Percentiles rank a stretch among this genome's conserved stretches.
Conservation (phyloP, 2,113 vertebrate genomes). For the Anarhynchus alexandrinus region DNA sequence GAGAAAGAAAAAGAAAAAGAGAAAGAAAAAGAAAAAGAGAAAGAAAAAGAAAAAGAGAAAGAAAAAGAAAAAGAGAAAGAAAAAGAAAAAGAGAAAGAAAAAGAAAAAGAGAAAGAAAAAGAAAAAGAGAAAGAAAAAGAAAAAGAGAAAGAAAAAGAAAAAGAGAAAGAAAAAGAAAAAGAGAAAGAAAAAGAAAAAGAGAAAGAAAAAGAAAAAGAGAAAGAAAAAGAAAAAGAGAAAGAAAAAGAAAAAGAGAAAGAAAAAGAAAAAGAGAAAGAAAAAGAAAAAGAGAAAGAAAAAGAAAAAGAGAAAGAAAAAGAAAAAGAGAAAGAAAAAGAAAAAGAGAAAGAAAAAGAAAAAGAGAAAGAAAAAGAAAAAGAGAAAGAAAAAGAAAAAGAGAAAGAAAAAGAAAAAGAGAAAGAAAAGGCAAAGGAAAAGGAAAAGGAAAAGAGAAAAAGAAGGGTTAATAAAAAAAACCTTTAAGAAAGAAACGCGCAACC, state of each 20-base stretch:
- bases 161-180: no score
- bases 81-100: no score
- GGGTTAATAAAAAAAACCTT: neutral
- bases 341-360: accelerated
- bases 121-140: accelerated
- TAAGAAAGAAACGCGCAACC: neutral
- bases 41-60: no score
- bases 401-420: accelerated
- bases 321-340: accelerated
- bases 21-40: no score
- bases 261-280: accelerated
- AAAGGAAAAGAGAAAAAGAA: accelerated
- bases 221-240: no score
- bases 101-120: no score
- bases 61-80: no score
- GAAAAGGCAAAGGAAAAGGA: accelerated
- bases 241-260: accelerated
- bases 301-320: accelerated
- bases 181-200: accelerated
- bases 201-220: accelerated
- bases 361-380: accelerated
- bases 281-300: accelerated
- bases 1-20: no score
- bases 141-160: accelerated
- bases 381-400: accelerated